Evolutionary conservation across 2,888 invertebrate genomes (phyloP), one percentile per base, ranked within the genome.

Genomic region (Cantharis nigra): DNA sequence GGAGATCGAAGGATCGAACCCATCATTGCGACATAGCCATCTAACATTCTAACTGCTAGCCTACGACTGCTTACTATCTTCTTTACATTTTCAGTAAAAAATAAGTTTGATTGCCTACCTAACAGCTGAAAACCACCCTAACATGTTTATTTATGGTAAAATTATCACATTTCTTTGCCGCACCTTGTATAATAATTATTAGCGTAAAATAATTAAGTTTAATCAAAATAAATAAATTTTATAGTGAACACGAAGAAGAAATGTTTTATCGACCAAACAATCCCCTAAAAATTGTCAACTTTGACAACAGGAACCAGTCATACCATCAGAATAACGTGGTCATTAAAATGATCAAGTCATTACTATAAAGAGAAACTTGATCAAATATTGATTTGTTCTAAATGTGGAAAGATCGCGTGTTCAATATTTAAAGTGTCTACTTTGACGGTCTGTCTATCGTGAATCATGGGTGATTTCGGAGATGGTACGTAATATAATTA

Each of bases 391-490:
- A 70, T 76, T 81, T 83, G 80, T 78, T 81, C 79, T 81, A 82
- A 81, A 80, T 82, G 75, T 71, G 77, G 75, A 71, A 79, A 70
- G 75, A 72, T 83, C 82, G 83, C 84, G 81, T 83, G 83, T 79
- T 81, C 75, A 69, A 78, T 79, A 65, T 80, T 82, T 82, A 81
- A 83, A 83, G 83, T 84, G 83, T 81, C 82, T 80, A 76, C 75
- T 81, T 81, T 83, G 82, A 83, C 80, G 79, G 78, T 76, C 79
- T 81, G 76, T 79, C 79, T 76, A 78, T 75, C 74, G 77, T 77
- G 81, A 84, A 75, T 75, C 77, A 86, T 87, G 86, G 87, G 86
- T 71, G 87, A 87, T 84, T 87, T 87, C 81, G 87, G 87, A 74
- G 87, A 87, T 86, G 87, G 87, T 87, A 85, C 78, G 80, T 80